Conservation (phyloP, 92 coral and sea anemone genomes). For the Epizoanthus scotinus region DNA sequence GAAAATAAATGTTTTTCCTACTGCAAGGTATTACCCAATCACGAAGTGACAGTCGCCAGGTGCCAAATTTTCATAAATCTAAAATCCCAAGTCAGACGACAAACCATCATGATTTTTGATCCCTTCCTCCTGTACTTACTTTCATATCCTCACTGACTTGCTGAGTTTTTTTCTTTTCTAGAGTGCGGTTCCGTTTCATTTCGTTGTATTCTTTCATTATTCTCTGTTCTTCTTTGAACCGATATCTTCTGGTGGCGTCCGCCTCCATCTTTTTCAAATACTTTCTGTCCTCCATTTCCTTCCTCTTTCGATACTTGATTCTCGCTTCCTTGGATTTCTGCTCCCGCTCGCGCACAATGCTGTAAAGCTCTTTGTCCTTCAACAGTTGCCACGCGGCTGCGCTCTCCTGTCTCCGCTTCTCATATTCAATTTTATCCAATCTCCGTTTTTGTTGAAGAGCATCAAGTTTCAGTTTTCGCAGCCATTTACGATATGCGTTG, state of each 20-base stretch:
- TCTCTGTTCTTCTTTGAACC: conserved; percentile 44
- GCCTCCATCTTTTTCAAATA: conserved; percentile 51
- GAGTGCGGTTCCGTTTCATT: conserved; percentile 51
- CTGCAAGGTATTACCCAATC: no score
- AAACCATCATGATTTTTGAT: no score
- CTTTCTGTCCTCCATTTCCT: background rate
- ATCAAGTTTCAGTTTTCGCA: conserved; percentile 87
- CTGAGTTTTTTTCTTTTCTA: conserved; percentile 39
- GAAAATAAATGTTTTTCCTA: no score
- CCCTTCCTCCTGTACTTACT: conserved; percentile 38
- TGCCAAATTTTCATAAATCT: no score
- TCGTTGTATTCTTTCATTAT: conserved; percentile 52
- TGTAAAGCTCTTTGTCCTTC: conserved; percentile 66
- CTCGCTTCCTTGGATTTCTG: conserved; percentile 53
- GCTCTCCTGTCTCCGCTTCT: conserved; percentile 57
- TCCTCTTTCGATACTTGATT: conserved; percentile 43
- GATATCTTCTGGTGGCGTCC: conserved; percentile 64
- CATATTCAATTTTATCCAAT: conserved; percentile 48
- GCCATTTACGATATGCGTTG: conserved; percentile 91
- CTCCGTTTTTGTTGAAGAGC: conserved; percentile 64
- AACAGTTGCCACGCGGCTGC: conserved; percentile 45
- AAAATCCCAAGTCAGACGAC: no score
- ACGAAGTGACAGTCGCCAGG: no score
- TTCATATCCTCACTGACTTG: conserved; percentile 50
- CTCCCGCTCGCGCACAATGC: conserved; percentile 58